phyloP scores from a whole-genome alignment of 2,888 invertebrate species.

The Heliconius aoede region DNA sequence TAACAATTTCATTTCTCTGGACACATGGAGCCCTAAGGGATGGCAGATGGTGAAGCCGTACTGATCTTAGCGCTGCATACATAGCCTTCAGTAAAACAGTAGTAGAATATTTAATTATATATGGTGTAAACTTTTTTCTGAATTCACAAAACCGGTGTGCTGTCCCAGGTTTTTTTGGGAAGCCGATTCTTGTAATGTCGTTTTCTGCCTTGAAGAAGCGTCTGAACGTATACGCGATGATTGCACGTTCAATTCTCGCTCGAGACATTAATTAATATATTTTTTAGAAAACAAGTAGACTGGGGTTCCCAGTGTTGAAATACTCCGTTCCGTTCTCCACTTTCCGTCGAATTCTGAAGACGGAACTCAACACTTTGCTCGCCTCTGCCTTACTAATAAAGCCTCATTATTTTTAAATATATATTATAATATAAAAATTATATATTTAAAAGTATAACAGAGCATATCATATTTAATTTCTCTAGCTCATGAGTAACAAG shows the following conservation, averaged over 20 bases:
- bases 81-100: background rate
- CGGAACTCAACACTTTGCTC: too few species aligned
- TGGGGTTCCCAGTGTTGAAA: too few species aligned
- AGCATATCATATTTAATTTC: too few species aligned
- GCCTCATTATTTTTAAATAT: too few species aligned
- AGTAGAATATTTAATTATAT: background rate
- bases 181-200: background rate
- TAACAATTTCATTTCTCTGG: slow-evolving; percentile 62
- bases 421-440: too few species aligned
- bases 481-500: background rate
- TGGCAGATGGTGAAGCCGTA: slow-evolving; percentile 58
- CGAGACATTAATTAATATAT: background rate
- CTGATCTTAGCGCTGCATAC: slow-evolving; percentile 28
- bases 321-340: too few species aligned
- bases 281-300: too few species aligned
- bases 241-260: background rate
- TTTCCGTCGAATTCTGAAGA: too few species aligned
- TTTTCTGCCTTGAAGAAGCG: background rate
- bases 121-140: background rate
- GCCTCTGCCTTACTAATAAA: too few species aligned
- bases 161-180: background rate
- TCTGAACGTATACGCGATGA: background rate
- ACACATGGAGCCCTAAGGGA: slow-evolving; percentile 63
- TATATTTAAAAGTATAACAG: too few species aligned
- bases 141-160: background rate